Percentiles rank a stretch among this genome's conserved stretches.
Conservation (phyloP, 2,888 invertebrate species). For the Protophormia terraenovae region DNA sequence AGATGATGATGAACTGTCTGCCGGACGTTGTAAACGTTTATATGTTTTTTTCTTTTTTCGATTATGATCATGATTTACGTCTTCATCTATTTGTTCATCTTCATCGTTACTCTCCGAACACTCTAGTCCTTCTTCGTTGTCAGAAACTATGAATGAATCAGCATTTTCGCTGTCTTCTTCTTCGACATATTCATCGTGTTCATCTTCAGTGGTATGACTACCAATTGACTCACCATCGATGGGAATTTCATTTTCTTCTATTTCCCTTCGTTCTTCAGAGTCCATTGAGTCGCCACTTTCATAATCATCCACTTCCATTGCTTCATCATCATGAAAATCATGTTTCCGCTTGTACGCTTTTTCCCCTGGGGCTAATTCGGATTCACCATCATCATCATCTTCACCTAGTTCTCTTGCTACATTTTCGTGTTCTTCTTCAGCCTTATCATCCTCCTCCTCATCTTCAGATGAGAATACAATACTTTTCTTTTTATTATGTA, state of each 20-base stretch:
- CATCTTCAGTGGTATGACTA: conserved; percentile 79
- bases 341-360: conserved; percentile 57
- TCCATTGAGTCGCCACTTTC: conserved; percentile 80
- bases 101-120: conserved; percentile 26
- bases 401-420: too few relatives aligned
- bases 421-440: conserved; percentile 37
- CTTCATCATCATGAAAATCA: conserved; percentile 76
- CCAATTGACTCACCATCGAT: conserved; percentile 83
- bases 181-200: conserved; percentile 77
- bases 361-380: conserved; percentile 30
- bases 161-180: conserved; percentile 81
- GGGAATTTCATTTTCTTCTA: conserved; percentile 82
- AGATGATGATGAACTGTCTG: conserved; percentile 35
- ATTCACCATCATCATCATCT: conserved; percentile 57
- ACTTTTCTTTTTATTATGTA: not conserved
- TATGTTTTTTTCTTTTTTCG: conserved; percentile 25
- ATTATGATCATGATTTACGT: not conserved
- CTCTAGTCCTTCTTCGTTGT: not conserved
- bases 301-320: conserved; percentile 74
- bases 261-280: conserved; percentile 82
- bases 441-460: conserved; percentile 42
- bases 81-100: not conserved
- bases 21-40: conserved; percentile 27
- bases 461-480: conserved; percentile 14
- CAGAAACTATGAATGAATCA: conserved; percentile 83